These are phyloP conservation scores for Accipiter cooperii DNA, from an alignment of 2,113 vertebrate species.

Conservation along the genomic window DNA sequence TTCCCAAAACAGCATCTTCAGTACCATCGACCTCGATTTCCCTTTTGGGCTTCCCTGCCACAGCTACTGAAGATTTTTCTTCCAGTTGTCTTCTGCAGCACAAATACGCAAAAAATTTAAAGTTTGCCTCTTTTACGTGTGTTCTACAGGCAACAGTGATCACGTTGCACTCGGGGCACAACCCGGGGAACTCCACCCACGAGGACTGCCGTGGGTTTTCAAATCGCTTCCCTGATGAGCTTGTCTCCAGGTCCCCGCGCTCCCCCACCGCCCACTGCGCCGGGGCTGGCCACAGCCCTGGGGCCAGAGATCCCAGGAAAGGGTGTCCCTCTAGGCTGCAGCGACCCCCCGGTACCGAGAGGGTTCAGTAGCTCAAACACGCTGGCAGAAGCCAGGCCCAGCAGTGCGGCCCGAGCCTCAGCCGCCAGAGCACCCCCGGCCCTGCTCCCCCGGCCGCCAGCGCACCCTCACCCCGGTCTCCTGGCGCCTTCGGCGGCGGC, in stretches of 20 bases:
- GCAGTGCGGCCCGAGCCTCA: fast-evolving
- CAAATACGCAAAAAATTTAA: fast-evolving
- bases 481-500: background rate
- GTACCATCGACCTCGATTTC: conserved; percentile 70
- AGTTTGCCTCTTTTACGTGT: fast-evolving
- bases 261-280: fast-evolving
- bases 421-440: fast-evolving
- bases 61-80: conserved; percentile 49
- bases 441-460: fast-evolving
- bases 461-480: conserved; percentile 70
- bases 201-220: fast-evolving
- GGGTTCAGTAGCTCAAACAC: fast-evolving
- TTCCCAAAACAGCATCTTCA: conserved; percentile 77
- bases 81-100: conserved; percentile 72
- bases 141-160: fast-evolving
- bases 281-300: no score
- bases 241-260: fast-evolving
- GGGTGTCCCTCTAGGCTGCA: fast-evolving
- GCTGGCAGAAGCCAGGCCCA: background rate
- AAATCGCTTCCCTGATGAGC: fast-evolving
- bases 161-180: fast-evolving
- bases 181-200: fast-evolving
- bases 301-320: background rate
- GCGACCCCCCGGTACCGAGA: fast-evolving
- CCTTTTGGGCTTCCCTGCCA: conserved; percentile 68